Evolutionary conservation across 2,113 vertebrate genomes (phyloP), one percentile per base, ranked within the genome.

Genomic region (Nicator chloris): DNA sequence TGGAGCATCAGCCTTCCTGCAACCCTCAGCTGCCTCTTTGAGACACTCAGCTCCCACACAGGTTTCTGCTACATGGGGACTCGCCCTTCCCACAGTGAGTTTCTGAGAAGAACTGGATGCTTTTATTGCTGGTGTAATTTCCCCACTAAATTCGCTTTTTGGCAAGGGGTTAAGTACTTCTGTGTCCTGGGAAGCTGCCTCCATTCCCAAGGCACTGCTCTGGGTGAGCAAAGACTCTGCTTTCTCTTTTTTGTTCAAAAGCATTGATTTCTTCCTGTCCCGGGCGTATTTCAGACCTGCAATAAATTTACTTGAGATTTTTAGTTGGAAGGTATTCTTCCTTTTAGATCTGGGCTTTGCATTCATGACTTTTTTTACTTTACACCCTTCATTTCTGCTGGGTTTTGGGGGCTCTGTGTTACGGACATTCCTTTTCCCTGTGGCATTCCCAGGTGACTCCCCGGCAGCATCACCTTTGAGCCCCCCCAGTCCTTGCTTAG

Each of bases 291-390:
- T 96, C 10, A 95, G 95, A 22, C 95, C 82, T 26, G 92, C 95
- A 5, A 97, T 86, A 88, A 97, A 92, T 51, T 57, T 95, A 89
- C 97, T 95, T 0, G 92, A 96, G 8, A 84, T 94, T 71, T 87
- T 91, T 14, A 81, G 40, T 1, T 82, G 96, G 53, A 89, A 96
- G 14, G 93, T 49, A 2, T 50, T 57, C 22, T 93, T 76, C 33
- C 95, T 95, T 72, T 96, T 95, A 2, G 79, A 79, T 24, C 73
- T 83, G 9, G 94, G 2, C 21, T 91, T 82, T 0, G 76, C 40
- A 39, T 51, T 96, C 10, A 69, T 37, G 11, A 61, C 80, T 40
- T 94, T 64, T 2, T 11, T 87, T 39, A 61, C 90, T 92, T 86
- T 96, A 49, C 72, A 24, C 1, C 76, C 82, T 65, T 78, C 28